phyloP scores from a whole-genome alignment of 2,888 invertebrate species.

The Caenorhabditis sulstoni region DNA sequence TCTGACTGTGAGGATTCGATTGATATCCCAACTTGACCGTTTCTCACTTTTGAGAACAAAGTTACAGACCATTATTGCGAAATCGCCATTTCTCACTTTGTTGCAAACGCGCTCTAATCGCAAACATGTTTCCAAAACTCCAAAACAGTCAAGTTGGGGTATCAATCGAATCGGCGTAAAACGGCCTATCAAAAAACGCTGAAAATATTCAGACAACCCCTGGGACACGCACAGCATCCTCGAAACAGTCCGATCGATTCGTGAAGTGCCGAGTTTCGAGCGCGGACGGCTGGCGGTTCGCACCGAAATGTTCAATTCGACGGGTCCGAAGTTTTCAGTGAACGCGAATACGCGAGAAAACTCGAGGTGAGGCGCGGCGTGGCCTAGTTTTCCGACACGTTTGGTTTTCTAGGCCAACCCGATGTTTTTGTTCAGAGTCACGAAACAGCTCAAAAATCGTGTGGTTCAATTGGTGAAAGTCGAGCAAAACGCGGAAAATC shows the following conservation, averaged over 20 bases:
- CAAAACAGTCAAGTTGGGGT: too few relatives aligned
- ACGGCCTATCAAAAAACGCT: too few relatives aligned
- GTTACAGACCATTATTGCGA: too few relatives aligned
- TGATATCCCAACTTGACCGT: too few relatives aligned
- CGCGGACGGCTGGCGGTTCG: background rate
- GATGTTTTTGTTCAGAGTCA: background rate
- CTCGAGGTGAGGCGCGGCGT: slow-evolving; percentile 7
- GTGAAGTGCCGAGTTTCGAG: background rate
- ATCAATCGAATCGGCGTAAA: too few relatives aligned
- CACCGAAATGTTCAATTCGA: slow-evolving; percentile 13
- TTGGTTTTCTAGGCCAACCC: background rate
- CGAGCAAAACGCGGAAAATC: background rate
- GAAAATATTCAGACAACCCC: background rate
- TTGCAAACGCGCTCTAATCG: too few relatives aligned
- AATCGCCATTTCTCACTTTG: too few relatives aligned
- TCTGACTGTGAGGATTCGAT: too few relatives aligned
- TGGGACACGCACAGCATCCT: slow-evolving; percentile 1
- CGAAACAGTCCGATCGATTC: background rate
- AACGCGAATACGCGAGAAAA: slow-evolving; percentile 1
- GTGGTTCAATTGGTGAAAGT: background rate
- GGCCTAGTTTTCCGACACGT: too few relatives aligned
- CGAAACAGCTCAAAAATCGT: background rate
- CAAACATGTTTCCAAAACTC: too few relatives aligned
- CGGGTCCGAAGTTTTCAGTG: background rate
- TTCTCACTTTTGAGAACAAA: too few relatives aligned